Conservation (phyloP, 2,797 vertebrate species). For the Phyllotis vaccarum region DNA sequence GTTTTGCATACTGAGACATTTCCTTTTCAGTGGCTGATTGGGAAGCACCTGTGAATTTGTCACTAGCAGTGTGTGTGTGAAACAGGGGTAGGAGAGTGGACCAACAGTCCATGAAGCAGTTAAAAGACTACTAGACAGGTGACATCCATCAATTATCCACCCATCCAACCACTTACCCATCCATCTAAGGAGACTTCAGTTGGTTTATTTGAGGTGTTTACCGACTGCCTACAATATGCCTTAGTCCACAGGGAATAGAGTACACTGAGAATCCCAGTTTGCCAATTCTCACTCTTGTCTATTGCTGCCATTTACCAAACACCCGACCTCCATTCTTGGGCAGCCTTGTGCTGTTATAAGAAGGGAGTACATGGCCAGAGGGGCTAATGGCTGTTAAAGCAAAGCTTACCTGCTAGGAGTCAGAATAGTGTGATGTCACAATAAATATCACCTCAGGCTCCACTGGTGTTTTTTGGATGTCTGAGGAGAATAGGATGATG, state of each 20-base stretch:
- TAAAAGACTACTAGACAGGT: conserved; percentile 1
- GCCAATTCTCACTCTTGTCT: neutral
- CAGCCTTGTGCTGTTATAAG: neutral
- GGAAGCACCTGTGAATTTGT: neutral
- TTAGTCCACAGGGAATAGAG: neutral
- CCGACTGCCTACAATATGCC: neutral
- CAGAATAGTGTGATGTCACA: neutral
- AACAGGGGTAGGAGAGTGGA: too few relatives aligned
- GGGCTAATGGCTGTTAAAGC: neutral
- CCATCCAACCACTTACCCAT: neutral
- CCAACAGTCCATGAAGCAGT: neutral
- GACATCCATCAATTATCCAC: neutral
- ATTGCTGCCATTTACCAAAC: neutral
- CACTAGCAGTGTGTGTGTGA: neutral
- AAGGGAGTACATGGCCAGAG: neutral
- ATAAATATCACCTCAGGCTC: neutral
- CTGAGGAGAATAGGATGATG: neutral
- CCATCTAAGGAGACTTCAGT: neutral
- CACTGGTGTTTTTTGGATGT: neutral
- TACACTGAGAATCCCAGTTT: neutral
- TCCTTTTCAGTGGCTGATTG: neutral
- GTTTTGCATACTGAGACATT: neutral
- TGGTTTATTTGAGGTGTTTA: conserved; percentile 8
- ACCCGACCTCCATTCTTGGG: neutral
- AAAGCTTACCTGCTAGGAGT: neutral